phyloP scores from a whole-genome alignment of 2,797 vertebrate species.

The Moxostoma hubbsi region DNA sequence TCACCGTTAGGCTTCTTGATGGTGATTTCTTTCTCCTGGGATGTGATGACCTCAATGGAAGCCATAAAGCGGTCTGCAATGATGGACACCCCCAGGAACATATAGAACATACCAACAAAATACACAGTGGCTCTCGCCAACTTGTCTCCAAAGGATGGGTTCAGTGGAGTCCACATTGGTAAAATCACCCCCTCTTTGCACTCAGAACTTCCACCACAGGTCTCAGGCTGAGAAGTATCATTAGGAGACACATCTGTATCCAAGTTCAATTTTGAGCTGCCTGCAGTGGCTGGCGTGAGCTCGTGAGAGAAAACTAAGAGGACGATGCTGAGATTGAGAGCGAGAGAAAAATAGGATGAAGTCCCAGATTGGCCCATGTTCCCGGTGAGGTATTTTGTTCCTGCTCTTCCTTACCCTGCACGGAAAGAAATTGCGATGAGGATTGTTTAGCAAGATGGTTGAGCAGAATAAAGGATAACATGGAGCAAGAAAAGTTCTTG shows the following conservation, averaged over 20 bases:
- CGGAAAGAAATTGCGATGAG: slow-evolving; percentile 49
- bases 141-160: slow-evolving; percentile 88
- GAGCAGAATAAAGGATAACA: background rate
- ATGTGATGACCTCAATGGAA: slow-evolving; percentile 97
- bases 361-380: slow-evolving; percentile 75
- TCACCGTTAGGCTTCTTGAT: slow-evolving; percentile 93
- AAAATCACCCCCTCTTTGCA: slow-evolving; percentile 92
- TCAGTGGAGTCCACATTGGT: slow-evolving; percentile 86
- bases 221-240: slow-evolving; percentile 48
- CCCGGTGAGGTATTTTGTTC: slow-evolving; percentile 55
- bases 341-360: slow-evolving; percentile 54
- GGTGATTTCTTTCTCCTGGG: slow-evolving; percentile 91
- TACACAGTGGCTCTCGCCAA: slow-evolving; percentile 92
- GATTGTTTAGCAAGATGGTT: background rate
- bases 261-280: slow-evolving; percentile 48
- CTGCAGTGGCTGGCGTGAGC: slow-evolving; percentile 60
- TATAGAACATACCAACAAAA: slow-evolving; percentile 90
- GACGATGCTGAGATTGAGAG: slow-evolving; percentile 71
- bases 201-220: slow-evolving; percentile 79
- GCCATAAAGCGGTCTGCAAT: slow-evolving; percentile 98
- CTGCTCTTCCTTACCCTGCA: slow-evolving; percentile 72
- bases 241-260: slow-evolving; percentile 61
- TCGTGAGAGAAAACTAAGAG: slow-evolving; percentile 70
- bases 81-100: slow-evolving; percentile 97
- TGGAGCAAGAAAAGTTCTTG: background rate